phyloP scores from a whole-genome alignment of 2,888 invertebrate species.

The Mycogona germanica region DNA sequence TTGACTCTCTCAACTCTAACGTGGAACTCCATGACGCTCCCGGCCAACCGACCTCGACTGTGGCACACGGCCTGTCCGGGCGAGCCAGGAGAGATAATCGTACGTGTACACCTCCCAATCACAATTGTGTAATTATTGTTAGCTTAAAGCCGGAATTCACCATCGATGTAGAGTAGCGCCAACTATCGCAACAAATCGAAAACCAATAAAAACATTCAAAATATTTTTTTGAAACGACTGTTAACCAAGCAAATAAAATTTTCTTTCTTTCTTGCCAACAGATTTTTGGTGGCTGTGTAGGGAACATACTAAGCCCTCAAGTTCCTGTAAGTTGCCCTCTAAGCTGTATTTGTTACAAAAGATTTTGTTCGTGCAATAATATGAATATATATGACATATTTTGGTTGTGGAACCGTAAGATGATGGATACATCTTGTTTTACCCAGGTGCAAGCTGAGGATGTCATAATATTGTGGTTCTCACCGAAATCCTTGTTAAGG shows the following conservation, averaged over 20 bases:
- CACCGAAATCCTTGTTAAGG: conserved; percentile 28
- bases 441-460: conserved; percentile 26
- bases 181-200: no score
- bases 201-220: no score
- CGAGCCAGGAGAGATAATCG: conserved; percentile 29
- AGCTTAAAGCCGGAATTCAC: no score
- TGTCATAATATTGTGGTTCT: conserved; percentile 25
- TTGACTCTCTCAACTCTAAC: conserved; percentile 25
- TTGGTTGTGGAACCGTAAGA: conserved; percentile 8
- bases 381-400: background rate
- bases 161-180: no score
- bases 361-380: no score
- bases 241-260: no score
- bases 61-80: conserved; percentile 33
- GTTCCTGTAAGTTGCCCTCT: conserved; percentile 15
- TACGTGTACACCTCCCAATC: no score
- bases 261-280: no score
- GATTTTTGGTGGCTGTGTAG: conserved; percentile 33
- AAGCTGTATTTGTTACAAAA: no score
- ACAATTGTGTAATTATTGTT: no score
- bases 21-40: conserved; percentile 29
- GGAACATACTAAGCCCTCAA: conserved; percentile 28
- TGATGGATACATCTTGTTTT: no score
- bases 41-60: conserved; percentile 28
- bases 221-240: no score